These are phyloP conservation scores for Dysidea cf. avara DNA, from an alignment of 37 sponge, comb jelly and placozoan genomes.

Conservation along the genomic window DNA sequence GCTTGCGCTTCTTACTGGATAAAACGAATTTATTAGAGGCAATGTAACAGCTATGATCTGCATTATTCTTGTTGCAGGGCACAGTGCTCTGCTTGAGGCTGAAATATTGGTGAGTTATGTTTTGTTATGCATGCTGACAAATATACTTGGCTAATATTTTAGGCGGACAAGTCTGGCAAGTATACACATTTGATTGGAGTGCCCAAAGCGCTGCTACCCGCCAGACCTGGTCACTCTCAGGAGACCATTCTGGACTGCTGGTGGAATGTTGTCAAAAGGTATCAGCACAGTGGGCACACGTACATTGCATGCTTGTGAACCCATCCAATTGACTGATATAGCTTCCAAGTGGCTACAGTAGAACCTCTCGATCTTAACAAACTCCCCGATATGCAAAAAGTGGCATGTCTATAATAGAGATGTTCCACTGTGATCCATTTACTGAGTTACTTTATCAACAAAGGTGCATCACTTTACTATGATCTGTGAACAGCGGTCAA, in stretches of 20 bases:
- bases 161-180: conserved; percentile 62
- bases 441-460: no score
- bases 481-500: no score
- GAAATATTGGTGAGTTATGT: conserved; percentile 65
- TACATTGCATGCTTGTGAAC: no score
- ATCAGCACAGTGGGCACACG: no score
- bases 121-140: background rate
- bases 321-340: no score
- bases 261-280: conserved; percentile 85
- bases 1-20: background rate
- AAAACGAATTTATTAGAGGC: no score
- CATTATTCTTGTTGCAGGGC: conserved; percentile 83
- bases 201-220: conserved; percentile 89
- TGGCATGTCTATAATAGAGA: no score
- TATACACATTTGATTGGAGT: conserved; percentile 66
- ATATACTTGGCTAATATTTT: background rate
- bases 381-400: no score
- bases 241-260: conserved; percentile 80
- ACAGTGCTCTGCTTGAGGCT: conserved; percentile 67
- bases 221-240: conserved; percentile 29
- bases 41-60: conserved; percentile 33
- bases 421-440: no score
- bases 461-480: no score
- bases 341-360: no score
- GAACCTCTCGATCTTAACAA: no score